phyloP scores from a whole-genome alignment of 2,888 invertebrate species.

The Machimus rusticus region DNA sequence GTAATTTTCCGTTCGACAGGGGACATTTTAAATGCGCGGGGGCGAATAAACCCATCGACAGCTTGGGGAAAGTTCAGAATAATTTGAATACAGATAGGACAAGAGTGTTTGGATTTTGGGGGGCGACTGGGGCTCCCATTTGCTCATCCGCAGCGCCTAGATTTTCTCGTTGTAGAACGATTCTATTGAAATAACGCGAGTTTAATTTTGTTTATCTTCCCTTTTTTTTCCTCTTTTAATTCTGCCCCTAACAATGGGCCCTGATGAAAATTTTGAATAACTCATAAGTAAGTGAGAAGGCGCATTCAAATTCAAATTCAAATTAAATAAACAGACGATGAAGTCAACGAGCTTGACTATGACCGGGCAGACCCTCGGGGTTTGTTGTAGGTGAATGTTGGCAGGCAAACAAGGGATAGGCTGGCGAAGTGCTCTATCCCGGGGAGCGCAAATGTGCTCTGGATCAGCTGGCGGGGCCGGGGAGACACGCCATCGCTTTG shows the following conservation, averaged over 20 bases:
- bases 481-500: background rate
- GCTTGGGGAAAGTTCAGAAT: background rate
- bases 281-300: slow-evolving; percentile 33
- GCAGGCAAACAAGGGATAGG: background rate
- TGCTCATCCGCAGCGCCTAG: background rate
- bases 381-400: background rate
- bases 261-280: slow-evolving; percentile 39
- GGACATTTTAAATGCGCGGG: background rate
- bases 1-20: slow-evolving; percentile 21
- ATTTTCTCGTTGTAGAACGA: background rate
- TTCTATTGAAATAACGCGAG: slow-evolving; percentile 13
- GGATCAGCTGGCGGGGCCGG: background rate
- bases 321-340: slow-evolving; percentile 36
- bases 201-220: slow-evolving; percentile 24
- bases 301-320: slow-evolving; percentile 40
- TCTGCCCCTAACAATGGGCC: slow-evolving; percentile 10
- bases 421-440: background rate
- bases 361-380: background rate
- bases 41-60: background rate
- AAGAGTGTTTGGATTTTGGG: background rate
- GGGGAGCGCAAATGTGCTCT: background rate
- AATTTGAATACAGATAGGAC: slow-evolving; percentile 14
- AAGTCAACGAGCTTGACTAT: background rate
- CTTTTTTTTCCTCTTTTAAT: background rate
- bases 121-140: background rate